Conservation (phyloP, 2,113 vertebrate genomes). For the Sapayoa aenigma region DNA sequence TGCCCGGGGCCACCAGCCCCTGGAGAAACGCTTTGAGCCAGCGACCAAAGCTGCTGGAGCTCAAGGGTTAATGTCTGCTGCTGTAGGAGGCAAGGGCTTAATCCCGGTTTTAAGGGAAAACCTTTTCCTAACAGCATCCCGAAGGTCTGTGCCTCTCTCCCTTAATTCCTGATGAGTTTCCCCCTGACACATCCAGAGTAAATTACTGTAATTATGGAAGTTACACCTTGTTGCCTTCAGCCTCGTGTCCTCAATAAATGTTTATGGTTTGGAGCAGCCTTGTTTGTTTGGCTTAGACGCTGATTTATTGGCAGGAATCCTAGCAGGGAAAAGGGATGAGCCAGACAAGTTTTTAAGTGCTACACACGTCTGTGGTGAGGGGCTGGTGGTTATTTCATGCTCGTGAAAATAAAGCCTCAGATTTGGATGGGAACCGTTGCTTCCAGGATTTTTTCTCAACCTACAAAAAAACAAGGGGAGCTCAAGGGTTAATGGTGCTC, state of each 20-base stretch:
- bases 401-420: neutral
- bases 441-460: neutral
- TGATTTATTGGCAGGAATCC: conserved; percentile 48
- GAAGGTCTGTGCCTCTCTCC: neutral
- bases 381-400: neutral
- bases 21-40: neutral
- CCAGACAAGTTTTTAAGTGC: neutral
- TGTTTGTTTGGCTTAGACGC: conserved; percentile 24
- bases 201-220: neutral
- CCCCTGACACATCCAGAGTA: neutral
- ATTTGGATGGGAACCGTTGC: neutral
- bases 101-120: neutral
- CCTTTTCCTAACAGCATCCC: neutral
- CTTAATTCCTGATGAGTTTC: neutral
- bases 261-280: conserved; percentile 12
- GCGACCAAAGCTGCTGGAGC: neutral
- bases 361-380: neutral
- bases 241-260: neutral
- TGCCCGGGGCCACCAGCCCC: neutral
- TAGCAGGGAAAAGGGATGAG: conserved; percentile 7
- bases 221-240: neutral
- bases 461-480: neutral
- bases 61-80: conserved; percentile 11
- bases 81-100: neutral
- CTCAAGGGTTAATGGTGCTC: neutral